These are phyloP conservation scores for Spilarctia lutea DNA, from an alignment of 2,888 invertebrate species.

Conservation along the genomic window DNA sequence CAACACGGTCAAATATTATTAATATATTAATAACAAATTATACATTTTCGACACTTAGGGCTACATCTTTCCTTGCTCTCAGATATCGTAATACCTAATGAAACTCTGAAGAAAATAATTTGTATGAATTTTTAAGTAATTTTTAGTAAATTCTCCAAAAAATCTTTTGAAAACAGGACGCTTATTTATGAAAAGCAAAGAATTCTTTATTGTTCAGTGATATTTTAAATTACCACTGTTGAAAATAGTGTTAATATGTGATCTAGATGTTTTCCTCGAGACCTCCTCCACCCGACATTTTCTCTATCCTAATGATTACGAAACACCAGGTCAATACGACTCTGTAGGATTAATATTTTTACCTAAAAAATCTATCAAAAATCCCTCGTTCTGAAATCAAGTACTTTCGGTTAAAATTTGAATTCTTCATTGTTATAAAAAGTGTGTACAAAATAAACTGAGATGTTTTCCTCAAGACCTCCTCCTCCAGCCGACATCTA, in stretches of 20 bases:
- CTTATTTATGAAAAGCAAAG: too few relatives aligned
- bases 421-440: too few relatives aligned
- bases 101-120: too few relatives aligned
- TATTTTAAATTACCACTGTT: not conserved
- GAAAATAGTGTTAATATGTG: not conserved
- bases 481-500: conserved; percentile 14
- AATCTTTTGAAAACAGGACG: too few relatives aligned
- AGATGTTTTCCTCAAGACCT: conserved; percentile 7
- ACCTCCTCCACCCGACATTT: conserved; percentile 15
- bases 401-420: too few relatives aligned
- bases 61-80: not conserved
- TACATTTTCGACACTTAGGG: not conserved
- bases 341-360: not conserved
- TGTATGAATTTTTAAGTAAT: too few relatives aligned
- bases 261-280: conserved; percentile 1
- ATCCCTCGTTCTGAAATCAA: too few relatives aligned
- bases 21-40: not conserved
- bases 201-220: too few relatives aligned
- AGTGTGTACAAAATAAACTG: not conserved
- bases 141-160: too few relatives aligned
- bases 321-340: conserved; percentile 44
- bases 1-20: not conserved
- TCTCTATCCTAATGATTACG: conserved; percentile 28
- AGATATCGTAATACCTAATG: not conserved
- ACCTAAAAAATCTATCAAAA: too few relatives aligned